Conservation (phyloP, 2,797 vertebrate genomes). For the Erethizon dorsatum region DNA sequence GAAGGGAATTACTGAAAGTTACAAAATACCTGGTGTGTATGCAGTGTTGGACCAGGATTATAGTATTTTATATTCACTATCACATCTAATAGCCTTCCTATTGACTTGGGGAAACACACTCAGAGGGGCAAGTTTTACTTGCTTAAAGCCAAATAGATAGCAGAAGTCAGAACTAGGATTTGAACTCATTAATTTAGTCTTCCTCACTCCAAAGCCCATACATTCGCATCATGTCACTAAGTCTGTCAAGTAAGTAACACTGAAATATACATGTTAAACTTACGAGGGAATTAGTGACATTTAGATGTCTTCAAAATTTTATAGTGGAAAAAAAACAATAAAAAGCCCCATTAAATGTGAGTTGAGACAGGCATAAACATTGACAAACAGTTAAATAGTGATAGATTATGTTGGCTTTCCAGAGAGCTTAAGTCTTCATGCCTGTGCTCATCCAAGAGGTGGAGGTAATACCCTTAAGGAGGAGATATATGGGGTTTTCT, state of each 20-base stretch:
- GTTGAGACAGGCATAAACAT: constrained; percentile 84
- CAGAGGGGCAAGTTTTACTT: neutral
- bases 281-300: constrained; percentile 82
- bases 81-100: neutral
- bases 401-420: constrained; percentile 84
- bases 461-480: constrained; percentile 77
- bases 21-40: neutral
- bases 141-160: neutral
- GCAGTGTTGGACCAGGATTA: constrained; percentile 13
- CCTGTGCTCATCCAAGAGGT: constrained; percentile 79
- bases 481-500: constrained; percentile 78
- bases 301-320: constrained; percentile 82
- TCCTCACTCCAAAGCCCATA: neutral
- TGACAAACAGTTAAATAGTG: constrained; percentile 86
- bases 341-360: constrained; percentile 87
- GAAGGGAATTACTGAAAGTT: neutral
- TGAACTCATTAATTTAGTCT: constrained; percentile 6
- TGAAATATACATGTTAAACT: constrained; percentile 68
- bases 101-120: neutral
- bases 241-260: constrained; percentile 43
- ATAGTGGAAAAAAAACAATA: constrained; percentile 86
- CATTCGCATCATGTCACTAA: constrained; percentile 5
- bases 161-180: constrained; percentile 57
- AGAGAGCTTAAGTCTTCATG: constrained; percentile 82
- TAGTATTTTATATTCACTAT: constrained; percentile 62